Evolutionary conservation across 2,113 vertebrate species (phyloP), one percentile per base, ranked within the genome.

Genomic region (Phaetusa simplex): DNA sequence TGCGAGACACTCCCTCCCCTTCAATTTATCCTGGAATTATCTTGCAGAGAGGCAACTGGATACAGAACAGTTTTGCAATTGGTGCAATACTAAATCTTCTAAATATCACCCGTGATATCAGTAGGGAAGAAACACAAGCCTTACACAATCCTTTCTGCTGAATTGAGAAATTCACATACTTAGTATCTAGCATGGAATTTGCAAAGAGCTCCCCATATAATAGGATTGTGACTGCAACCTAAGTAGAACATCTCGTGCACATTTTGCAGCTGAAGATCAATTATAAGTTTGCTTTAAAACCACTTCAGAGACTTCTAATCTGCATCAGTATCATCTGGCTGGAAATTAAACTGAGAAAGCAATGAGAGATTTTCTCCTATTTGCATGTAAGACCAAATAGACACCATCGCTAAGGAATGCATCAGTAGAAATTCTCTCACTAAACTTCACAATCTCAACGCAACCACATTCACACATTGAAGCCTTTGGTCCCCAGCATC

Each of bases 401-500:
- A 82, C 43, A 55, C 10, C 6, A 30, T n/a, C 14, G 53, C 43
- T 47, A 40, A 47, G 52, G 52, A 93, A 65, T 20, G 36, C 22
- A n/a, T 59, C 76, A 78, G 55, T 55, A 90, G 61, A 78, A 81
- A 90, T 64, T 79, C 36, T 72, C 64, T 34, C 36, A 20, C 27
- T 21, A 43, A 61, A 76, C 32, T 64, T 90, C 61, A 50, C 61
- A 86, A 4, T 52, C 55, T 67, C 55, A 64, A 62, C 22, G 43
- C 22, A 71, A n/a, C 11, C 0, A 0, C 14, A 30, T 34, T 77
- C 53, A 62, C 7, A 45, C 7, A 19, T 26, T 16, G 66, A 86
- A 5, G 8, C 9, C 61, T 84, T 88, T 82, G 49, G 5, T 76
- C 6, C 0, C 11, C 7, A 43, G 19, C 0, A 0, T 40, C 30